Evolutionary conservation across 2,888 invertebrate genomes (phyloP).

Genomic region (Lithosia quadra): DNA sequence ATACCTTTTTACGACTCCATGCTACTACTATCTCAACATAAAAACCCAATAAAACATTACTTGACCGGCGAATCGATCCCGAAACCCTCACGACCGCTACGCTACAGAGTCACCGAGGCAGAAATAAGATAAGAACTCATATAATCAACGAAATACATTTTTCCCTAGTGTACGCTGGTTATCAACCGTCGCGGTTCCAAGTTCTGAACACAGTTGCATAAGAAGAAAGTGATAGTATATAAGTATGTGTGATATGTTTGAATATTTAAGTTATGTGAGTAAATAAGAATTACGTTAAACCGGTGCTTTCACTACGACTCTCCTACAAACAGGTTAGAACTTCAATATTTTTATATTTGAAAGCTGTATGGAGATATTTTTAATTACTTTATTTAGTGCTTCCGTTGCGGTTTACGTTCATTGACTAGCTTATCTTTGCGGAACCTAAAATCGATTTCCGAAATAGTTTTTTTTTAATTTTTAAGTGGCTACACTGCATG

Average conservation of each 20-base stretch:
- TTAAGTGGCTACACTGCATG: neutral
- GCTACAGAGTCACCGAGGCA: constrained; percentile 1
- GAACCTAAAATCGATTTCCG: neutral
- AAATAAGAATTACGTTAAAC: constrained; percentile 56
- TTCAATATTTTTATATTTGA: neutral
- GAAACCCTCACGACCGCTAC: neutral
- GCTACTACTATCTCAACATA: too few relatives aligned
- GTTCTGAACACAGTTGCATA: constrained; percentile 58
- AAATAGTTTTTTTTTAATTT: neutral
- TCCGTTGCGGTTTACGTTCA: neutral
- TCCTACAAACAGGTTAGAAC: constrained; percentile 18
- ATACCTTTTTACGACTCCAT: too few relatives aligned
- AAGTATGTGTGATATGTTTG: constrained; percentile 57
- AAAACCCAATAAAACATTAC: neutral
- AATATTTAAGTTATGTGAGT: constrained; percentile 69
- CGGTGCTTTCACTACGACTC: constrained; percentile 62
- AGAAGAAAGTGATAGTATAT: constrained; percentile 71
- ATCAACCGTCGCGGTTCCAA: constrained; percentile 26
- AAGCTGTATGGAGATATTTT: neutral
- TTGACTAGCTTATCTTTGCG: neutral
- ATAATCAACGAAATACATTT: neutral
- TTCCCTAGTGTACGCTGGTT: constrained; percentile 11
- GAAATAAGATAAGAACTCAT: neutral
- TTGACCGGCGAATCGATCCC: neutral
- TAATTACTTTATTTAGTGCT: neutral